A percentile compares a stretch with the other conserved stretches of the same genome.
Conservation (phyloP, 2,888 invertebrate species). For the Ophion slaviceki region DNA sequence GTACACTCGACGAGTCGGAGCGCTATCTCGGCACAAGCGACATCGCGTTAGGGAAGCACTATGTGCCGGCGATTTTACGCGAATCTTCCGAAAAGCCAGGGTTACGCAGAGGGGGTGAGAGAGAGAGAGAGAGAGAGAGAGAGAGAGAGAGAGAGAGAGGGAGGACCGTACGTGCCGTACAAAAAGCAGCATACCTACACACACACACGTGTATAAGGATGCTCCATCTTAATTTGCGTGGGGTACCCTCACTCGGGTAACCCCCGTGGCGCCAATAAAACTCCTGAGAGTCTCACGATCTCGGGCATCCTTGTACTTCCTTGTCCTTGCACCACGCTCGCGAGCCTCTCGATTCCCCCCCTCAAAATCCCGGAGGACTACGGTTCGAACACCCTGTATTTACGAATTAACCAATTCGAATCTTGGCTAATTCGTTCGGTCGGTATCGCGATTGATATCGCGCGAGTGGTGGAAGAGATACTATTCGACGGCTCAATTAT, state of each 20-base stretch:
- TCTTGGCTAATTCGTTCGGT: slow-evolving; percentile 56
- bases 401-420: slow-evolving; percentile 65
- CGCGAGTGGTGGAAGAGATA: neutral
- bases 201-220: slow-evolving; percentile 53
- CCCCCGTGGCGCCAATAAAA: slow-evolving; percentile 82
- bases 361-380: slow-evolving; percentile 37
- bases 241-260: slow-evolving; percentile 69
- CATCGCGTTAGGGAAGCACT: slow-evolving; percentile 36
- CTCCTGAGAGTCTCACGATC: slow-evolving; percentile 74
- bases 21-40: slow-evolving; percentile 61
- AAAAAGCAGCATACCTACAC: slow-evolving; percentile 10
- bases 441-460: slow-evolving; percentile 60
- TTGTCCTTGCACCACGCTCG: slow-evolving; percentile 30
- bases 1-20: slow-evolving; percentile 15
- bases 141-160: slow-evolving; percentile 32
- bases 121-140: slow-evolving; percentile 14
- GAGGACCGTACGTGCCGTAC: slow-evolving; percentile 46
- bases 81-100: slow-evolving; percentile 50
- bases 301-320: slow-evolving; percentile 68
- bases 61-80: slow-evolving; percentile 32
- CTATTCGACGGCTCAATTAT: slow-evolving; percentile 1
- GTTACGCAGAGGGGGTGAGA: slow-evolving; percentile 47
- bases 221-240: slow-evolving; percentile 79
- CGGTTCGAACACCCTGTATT: slow-evolving; percentile 21
- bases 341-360: slow-evolving; percentile 9